Percentiles rank a stretch among this genome's conserved stretches.
Evolutionary conservation across 2,888 invertebrate species (phyloP).

Genomic region (Esperia sulphurella): DNA sequence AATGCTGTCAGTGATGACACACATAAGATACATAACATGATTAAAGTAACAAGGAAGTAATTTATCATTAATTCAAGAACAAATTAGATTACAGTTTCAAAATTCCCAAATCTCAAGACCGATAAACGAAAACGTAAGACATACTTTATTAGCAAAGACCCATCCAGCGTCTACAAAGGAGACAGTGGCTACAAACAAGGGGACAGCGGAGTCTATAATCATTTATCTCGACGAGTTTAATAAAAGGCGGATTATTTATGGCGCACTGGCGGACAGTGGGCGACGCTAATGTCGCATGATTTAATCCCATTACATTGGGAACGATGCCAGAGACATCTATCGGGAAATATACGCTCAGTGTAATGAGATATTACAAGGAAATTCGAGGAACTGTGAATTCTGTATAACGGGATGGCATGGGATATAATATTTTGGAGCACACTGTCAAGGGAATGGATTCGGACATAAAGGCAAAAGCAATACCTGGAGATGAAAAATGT

Average conservation of each 20-base stretch:
- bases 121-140: neutral
- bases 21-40: too few species aligned
- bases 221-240: slow-evolving; percentile 77
- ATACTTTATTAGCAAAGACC: slow-evolving; percentile 15
- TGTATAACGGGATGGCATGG: too few species aligned
- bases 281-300: slow-evolving; percentile 73
- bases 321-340: slow-evolving; percentile 45
- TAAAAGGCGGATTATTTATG: slow-evolving; percentile 78
- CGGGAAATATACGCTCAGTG: neutral
- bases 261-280: slow-evolving; percentile 43
- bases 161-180: slow-evolving; percentile 15
- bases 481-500: too few species aligned
- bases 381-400: neutral
- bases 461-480: too few species aligned
- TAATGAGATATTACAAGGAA: slow-evolving; percentile 5
- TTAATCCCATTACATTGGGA: slow-evolving; percentile 75
- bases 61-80: too few species aligned
- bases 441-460: too few species aligned
- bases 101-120: too few species aligned
- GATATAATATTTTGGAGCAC: too few species aligned
- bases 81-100: too few species aligned
- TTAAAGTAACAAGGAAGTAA: too few species aligned
- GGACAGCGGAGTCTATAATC: slow-evolving; percentile 70
- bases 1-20: too few species aligned
- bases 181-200: slow-evolving; percentile 44